A percentile compares a stretch with the other conserved stretches of the same genome.
Conservation (phyloP, 2,888 invertebrate genomes). For the Napeogenes sylphis region DNA sequence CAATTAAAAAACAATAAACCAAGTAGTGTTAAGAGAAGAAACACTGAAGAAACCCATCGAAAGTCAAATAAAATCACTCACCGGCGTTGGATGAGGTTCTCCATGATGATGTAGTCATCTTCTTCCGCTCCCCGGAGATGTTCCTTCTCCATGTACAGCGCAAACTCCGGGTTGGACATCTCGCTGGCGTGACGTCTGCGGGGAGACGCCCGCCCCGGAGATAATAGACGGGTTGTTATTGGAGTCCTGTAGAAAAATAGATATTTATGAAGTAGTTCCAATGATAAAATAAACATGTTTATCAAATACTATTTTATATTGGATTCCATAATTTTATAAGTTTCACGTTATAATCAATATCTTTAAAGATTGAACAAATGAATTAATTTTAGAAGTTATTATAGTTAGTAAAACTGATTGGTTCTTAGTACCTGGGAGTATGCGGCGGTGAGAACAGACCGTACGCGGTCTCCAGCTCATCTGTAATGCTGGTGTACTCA, state of each 20-base stretch:
- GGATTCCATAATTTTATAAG: no score
- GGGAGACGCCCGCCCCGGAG: constrained; percentile 59
- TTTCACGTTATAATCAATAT: no score
- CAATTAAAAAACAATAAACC: no score
- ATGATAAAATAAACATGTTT: no score
- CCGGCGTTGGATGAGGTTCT: constrained; percentile 89
- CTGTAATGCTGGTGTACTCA: constrained; percentile 96
- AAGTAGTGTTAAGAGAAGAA: no score
- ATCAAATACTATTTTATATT: no score
- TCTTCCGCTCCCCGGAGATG: constrained; percentile 94
- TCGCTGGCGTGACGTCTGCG: constrained; percentile 82
- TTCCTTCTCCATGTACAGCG: constrained; percentile 89
- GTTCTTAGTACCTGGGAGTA: constrained; percentile 58
- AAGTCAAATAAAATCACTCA: constrained; percentile 32
- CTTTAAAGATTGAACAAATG: no score
- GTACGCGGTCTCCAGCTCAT: constrained; percentile 93
- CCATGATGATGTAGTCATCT: constrained; percentile 93
- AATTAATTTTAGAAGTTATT: no score
- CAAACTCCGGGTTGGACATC: constrained; percentile 91
- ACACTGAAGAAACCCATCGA: no score
- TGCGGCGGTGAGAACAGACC: constrained; percentile 85
- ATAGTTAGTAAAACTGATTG: no score
- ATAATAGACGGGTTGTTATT: constrained; percentile 65
- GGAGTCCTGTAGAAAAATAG: constrained; percentile 51
- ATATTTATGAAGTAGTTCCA: background rate